Percentiles rank a stretch among this genome's conserved stretches.
Conservation (phyloP, 2,113 vertebrate species). For the Neoarius graeffei region DNA sequence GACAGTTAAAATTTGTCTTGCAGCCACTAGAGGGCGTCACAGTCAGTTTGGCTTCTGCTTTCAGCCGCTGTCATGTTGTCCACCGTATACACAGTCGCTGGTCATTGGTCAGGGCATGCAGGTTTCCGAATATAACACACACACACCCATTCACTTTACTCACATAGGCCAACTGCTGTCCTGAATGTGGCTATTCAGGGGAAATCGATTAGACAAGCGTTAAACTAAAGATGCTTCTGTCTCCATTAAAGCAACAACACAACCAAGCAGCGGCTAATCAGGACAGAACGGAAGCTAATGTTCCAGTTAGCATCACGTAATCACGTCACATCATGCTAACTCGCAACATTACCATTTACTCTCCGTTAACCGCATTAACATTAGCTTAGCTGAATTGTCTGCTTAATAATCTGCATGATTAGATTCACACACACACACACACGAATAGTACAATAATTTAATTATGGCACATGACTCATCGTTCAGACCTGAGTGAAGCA, state of each 20-base stretch:
- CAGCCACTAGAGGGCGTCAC: background rate
- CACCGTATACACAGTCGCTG: background rate
- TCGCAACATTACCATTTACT: conserved; percentile 30
- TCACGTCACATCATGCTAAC: background rate
- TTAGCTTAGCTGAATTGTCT: background rate
- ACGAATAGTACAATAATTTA: background rate
- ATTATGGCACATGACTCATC: background rate
- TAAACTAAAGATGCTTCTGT: background rate
- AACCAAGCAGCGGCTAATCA: background rate
- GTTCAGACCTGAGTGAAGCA: background rate
- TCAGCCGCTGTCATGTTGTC: conserved; percentile 22
- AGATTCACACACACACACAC: conserved; percentile 1
- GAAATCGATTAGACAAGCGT: conserved; percentile 62
- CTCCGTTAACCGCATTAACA: background rate
- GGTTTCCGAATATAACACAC: conserved; percentile 61
- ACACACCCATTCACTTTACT: conserved; percentile 74
- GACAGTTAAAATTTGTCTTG: background rate
- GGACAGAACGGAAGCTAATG: background rate
- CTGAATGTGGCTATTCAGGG: conserved; percentile 77
- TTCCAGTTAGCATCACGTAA: conserved; percentile 2
- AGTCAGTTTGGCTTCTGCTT: background rate
- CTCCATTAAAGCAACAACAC: background rate
- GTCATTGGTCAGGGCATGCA: conserved; percentile 70
- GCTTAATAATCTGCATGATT: background rate
- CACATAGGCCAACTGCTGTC: conserved; percentile 86